Base-by-base conservation (phyloP, 2,888 invertebrate genomes). In the Drosophila bunnanda region DNA sequence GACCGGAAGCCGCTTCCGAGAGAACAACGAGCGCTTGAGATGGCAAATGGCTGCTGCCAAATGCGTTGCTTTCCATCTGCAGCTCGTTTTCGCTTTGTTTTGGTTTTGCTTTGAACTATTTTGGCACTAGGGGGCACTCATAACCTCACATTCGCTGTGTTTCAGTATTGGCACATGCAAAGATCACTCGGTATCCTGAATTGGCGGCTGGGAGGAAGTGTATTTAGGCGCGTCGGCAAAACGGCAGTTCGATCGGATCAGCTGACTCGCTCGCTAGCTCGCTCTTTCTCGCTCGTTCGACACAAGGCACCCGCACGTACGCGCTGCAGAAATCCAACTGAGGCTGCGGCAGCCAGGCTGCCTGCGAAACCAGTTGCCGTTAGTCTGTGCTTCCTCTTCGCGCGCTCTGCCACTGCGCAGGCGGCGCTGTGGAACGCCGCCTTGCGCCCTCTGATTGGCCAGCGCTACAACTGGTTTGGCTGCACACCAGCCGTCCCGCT, bases 11-110 rank as follows among this genome's bases (percentile, higher is more conserved):
- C 89, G 95, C 95, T 93, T 95, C 95, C 82, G 95, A 95, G 92
- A 96, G 94, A 82, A 96, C 95, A 90, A 96, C 95, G 92, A 95
- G 93, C 91, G 95, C 95, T 90, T 95, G 95, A 90, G 95, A 95
- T 93, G 95, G 95, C 92, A 95, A 93, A 93, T 95, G 95, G 92
- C 94, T 95, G 89, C 95, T 94, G 92, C 95, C 95, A 93, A 95
- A 95, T 82, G 95, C 94, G 92, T 95, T 95, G 93, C 95, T 95
- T 93, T 96, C 95, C 96, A 96, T 96, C 93, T 90, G 91, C 86
- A 89, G 60, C 54, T 69, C 44, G 58, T 66, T 66, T 67, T 48
- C 54, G 52, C 13, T 58, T 46, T 55, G 54, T 41, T 59, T 54
- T 57, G 44, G 44, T 58, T 58, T 74, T 69, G 69, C 30, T 58